Evolutionary conservation across 2,797 vertebrate genomes (phyloP), one percentile per base, ranked within the genome.

Genomic region (Spinus olivaceus): DNA sequence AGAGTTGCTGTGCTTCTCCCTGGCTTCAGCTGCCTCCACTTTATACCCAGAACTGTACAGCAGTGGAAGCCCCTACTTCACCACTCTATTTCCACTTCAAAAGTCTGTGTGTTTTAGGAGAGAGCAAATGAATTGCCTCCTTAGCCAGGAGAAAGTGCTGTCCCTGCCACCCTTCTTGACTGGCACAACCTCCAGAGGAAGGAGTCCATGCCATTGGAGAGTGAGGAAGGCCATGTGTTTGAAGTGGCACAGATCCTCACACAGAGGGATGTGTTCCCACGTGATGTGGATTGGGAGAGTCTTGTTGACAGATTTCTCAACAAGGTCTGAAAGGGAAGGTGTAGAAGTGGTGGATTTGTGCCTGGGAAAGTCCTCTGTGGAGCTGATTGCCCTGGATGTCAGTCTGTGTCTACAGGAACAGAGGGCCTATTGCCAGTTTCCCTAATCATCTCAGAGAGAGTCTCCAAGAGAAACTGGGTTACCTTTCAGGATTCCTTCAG

Each of bases 41-140:
- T 23, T 11, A 11, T 44, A 39, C 47, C 28, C 66, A 57, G 35
- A 54, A 4, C 51, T 15, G 7, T 6, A 21, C 33, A 84, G 61
- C 39, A 47, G 30, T 65, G 57, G 53, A 44, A 49, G 17, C 1
- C 0, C 32, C 57, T 1, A 0, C 24, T 56, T 67, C 54, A n/a
- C 33, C 23, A 10, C 14, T 3, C 22, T 47, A 1, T 42, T 71
- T 71, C 35, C 41, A 8, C 69, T 64, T 14, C 46, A 88, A 51
- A 35, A 14, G 16, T 37, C 9, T 66, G 2, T n/a, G 3, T 54
- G 14, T 32, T 72, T 47, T 63, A 72, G 57, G 41, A 20, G 44
- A 49, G 42, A 61, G 59, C 14, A 66, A 64, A 44, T 13, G n/a
- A 53, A 33, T 39, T 22, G 3, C 5, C 15, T 24, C 64, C 15